Percentiles rank a stretch among this genome's conserved stretches.
phyloP scores from a whole-genome alignment of 1,140 invertebrate species.

The Neodiprion lecontei region DNA sequence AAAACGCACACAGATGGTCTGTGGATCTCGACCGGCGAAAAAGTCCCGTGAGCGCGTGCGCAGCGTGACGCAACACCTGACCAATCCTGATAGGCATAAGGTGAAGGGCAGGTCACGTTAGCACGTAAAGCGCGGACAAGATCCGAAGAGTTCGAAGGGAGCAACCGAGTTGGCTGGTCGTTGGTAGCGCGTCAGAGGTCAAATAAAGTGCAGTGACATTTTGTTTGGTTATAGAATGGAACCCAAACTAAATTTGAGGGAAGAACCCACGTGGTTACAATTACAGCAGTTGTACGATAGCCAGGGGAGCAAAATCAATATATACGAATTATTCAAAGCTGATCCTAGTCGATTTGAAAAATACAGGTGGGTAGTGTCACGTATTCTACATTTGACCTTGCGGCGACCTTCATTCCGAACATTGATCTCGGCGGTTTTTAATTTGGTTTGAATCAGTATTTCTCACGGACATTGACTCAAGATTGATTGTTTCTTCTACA shows the following conservation, averaged over 20 bases:
- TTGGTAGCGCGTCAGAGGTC: neutral
- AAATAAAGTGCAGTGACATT: neutral
- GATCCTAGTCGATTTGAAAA: constrained; percentile 81
- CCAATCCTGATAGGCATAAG: neutral
- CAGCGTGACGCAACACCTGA: neutral
- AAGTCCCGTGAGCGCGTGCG: neutral
- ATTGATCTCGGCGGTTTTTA: no score
- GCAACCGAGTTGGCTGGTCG: no score
- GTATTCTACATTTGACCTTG: constrained; percentile 43
- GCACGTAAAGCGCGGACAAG: neutral
- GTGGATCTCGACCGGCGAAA: neutral
- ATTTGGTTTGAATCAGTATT: neutral
- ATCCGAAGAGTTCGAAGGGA: neutral
- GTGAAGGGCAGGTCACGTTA: neutral
- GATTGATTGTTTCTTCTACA: neutral
- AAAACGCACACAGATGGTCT: neutral
- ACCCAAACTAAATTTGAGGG: constrained; percentile 61
- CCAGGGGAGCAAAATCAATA: constrained; percentile 75
- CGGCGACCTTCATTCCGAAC: constrained; percentile 39
- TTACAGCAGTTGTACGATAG: constrained; percentile 75
- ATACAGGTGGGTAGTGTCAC: constrained; percentile 70
- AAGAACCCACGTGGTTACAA: constrained; percentile 74
- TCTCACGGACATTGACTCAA: neutral
- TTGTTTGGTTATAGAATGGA: constrained; percentile 49
- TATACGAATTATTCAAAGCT: constrained; percentile 77